Percentiles rank a stretch among this genome's conserved stretches.
phyloP scores from a whole-genome alignment of 2,113 vertebrate species.

The Leiothrix lutea region DNA sequence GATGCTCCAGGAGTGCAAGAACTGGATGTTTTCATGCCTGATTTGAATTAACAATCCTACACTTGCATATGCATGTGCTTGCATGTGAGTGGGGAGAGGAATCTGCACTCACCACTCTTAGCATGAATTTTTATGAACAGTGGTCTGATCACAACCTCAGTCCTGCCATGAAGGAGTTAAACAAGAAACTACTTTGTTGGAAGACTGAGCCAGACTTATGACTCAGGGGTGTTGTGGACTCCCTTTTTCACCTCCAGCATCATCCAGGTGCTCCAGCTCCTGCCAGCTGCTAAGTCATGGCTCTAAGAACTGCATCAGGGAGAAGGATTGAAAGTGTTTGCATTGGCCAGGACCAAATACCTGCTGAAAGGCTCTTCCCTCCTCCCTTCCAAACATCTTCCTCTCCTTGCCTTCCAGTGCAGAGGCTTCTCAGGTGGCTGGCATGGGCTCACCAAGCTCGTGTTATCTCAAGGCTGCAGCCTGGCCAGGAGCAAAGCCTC shows the following conservation, averaged over 20 bases:
- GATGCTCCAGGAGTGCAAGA: not conserved
- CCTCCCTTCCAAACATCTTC: not conserved
- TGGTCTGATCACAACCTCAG: not conserved
- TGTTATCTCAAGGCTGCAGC: not conserved
- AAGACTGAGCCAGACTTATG: not conserved
- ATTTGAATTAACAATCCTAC: not conserved
- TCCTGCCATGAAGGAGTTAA: not conserved
- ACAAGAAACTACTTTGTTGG: not conserved
- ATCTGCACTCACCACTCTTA: not conserved
- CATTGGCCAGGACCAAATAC: not conserved
- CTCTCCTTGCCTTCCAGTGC: not conserved
- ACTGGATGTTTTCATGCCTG: not conserved
- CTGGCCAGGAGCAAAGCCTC: not conserved
- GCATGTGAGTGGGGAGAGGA: not conserved
- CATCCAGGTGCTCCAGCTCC: not conserved
- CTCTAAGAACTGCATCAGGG: not conserved
- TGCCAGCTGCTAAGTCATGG: not conserved
- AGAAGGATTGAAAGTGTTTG: not conserved
- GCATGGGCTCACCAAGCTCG: not conserved
- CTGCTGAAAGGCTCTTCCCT: not conserved
- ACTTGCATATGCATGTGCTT: not conserved
- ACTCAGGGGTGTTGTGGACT: not conserved
- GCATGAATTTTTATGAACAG: not conserved
- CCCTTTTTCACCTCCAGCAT: not conserved
- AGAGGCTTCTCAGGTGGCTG: accelerated